Evolutionary conservation across 2,888 invertebrate species (phyloP), one percentile per base, ranked within the genome.

Genomic region (Sicus ferrugineus): DNA sequence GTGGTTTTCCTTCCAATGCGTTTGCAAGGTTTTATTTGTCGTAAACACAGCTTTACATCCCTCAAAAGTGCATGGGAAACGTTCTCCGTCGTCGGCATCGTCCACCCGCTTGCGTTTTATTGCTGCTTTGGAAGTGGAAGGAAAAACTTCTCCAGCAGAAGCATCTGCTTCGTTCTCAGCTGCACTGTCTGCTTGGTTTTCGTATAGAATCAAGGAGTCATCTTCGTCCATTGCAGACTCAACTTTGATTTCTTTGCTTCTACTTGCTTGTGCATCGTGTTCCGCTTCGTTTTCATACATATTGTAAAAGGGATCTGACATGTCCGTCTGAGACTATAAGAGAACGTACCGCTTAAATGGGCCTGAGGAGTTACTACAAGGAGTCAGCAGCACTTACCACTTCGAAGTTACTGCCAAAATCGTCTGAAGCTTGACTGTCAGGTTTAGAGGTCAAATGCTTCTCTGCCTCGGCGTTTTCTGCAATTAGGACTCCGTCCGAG

Each of bases 31-130:
- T 38, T n/a, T 28, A 26, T 5, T 26, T n/a, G 23, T n/a, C 4
- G 9, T 62, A 62, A 46, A 62, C 46, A 38, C 46, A 19, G 9
- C 28, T 46, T 23, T 19, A 48, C 62, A 62, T 14, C 26, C 26
- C 14, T 7, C n/a, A 0, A 46, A 7, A 16, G 46, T 6, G 16
- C 62, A 62, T 16, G 3, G 26, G 9, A 62, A 30, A 4, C 1
- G 9, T 2, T 54, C 11, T 4, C 16, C 14, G 1, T 31, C 23
- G 26, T 6, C 34, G 2, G 9, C 31, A 19, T 59, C 19, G 34
- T n/a, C 16, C 9, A 6, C 26, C 7, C 2, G 11, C n/a, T 62
- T 62, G 2, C 62, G 26, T 46, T 62, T 62, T 1, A 19, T 19
- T 31, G 31, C 59, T 34, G 34, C 34, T 21, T 19, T 59, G 5